These are phyloP conservation scores for Anolis apletophallus DNA, from an alignment of 2,797 vertebrate species.

Conservation along the genomic window DNA sequence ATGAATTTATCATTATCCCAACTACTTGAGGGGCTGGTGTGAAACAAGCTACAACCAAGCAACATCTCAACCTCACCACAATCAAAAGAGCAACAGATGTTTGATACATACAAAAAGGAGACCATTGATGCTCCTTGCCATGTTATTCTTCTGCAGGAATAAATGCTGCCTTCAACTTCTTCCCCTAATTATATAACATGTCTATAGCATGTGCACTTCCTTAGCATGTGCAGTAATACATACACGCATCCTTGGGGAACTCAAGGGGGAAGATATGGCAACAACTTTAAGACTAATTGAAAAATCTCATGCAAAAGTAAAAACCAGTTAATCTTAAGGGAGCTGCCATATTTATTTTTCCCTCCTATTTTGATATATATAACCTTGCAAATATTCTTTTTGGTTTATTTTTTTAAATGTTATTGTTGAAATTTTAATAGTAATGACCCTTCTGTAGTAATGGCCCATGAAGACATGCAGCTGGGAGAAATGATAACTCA, in stretches of 20 bases:
- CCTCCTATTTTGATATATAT: background rate
- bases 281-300: no score
- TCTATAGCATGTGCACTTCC: no score
- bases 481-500: background rate
- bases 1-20: background rate
- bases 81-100: background rate
- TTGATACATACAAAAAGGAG: no score
- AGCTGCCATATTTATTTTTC: no score
- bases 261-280: background rate
- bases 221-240: background rate
- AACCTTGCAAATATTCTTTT: background rate
- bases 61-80: background rate
- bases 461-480: background rate
- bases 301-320: no score
- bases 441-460: background rate
- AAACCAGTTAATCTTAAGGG: no score
- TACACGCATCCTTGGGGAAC: background rate
- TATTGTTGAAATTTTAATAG: background rate
- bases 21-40: background rate
- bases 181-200: background rate
- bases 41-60: background rate
- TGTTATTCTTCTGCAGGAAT: background rate
- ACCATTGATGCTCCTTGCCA: no score
- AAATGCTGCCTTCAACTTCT: background rate
- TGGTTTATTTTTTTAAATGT: background rate